Evolutionary conservation across 1,140 invertebrate genomes (phyloP), one percentile per base, ranked within the genome.

Genomic region (Brachionus sp.): DNA sequence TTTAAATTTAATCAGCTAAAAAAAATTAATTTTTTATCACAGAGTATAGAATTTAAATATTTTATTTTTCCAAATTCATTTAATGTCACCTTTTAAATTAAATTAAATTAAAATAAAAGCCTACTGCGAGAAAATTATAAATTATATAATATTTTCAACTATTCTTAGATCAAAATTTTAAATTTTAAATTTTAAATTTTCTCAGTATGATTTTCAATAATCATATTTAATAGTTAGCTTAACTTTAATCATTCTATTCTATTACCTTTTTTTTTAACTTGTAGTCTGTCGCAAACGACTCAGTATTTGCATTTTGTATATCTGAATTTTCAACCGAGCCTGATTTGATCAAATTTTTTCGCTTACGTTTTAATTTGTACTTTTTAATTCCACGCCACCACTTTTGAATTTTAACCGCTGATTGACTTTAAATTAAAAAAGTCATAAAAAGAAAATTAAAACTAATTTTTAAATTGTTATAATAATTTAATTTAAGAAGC

Each of bases 261-360:
- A 46, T 35, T 50, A 75, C 70, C 25, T 75, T 75, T 39, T 75
- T 75, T 75, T 46, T 75, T 25, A 46, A 19, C 3, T 46, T 75
- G 42, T 44, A 75, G n/a, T 70, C 66, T n/a, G 66, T 70, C 3
- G 35, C n/a, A 70, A 70, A 70, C 7, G 66, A 70, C 16, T 37
- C 66, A 9, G 66, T 70, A 39, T 13, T 70, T 0, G n/a, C 16
- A 33, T 70, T 70, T 70, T 70, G 66, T 39, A 37, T 19, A 70
- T 70, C 66, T 9, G 66, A 70, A 23, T 37, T 39, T 37, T 70
- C 66, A n/a, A 39, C 37, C 13, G 25, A 33, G 16, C 16, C n/a
- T 16, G 6, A 13, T 70, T 44, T 70, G n/a, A 19, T 39, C 19
- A 35, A 23, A 6, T 78, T 46, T 37, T 57, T 33, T 19, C 39